Evolutionary conservation across 2,797 vertebrate genomes (phyloP), one percentile per base, ranked within the genome.

Genomic region (Hipposideros larvatus): DNA sequence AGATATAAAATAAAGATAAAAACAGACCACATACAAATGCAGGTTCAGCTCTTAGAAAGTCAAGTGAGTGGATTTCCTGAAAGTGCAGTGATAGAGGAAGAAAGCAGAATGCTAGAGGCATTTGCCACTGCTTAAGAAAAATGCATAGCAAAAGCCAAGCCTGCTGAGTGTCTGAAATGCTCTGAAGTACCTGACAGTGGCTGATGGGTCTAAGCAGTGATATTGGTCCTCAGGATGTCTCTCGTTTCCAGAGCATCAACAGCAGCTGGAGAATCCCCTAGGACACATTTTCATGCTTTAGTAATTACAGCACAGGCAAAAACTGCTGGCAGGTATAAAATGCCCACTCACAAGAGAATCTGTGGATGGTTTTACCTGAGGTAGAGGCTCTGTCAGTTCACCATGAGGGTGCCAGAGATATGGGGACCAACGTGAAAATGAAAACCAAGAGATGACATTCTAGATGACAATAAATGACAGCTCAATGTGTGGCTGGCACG

Each of bases 1-100:
- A 74, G 51, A 43, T 28, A 51, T 15, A 90, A 92, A 87, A 83
- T 71, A 88, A 91, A 82, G 22, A 68, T 51, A 63, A 70, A 83
- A 77, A 26, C 28, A 78, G 16, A 37, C 11, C 26, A 34, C 43
- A 22, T 57, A 41, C 82, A 66, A 59, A 65, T 75, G 11, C 1
- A 57, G 21, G 4, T 34, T 85, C 15, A 51, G 55, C 26, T 70
- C 21, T 78, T 53, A 28, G 11, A 28, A 92, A 87, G 46, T 41
- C 51, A 82, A 71, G 24, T 46, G 24, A 14, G 16, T 57, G 37
- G 74, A 51, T 11, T 74, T 74, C 24, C 55, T 75, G 37, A 90
- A 90, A 83, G 31, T 5, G 2, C 31, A 37, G 19, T 34, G 28
- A 24, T 34, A 16, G n/a, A 24, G 21, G 61, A 82, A 82, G 51